Evolutionary conservation across 2,113 vertebrate genomes (phyloP), one percentile per base, ranked within the genome.

Genomic region (Pterocles gutturalis): DNA sequence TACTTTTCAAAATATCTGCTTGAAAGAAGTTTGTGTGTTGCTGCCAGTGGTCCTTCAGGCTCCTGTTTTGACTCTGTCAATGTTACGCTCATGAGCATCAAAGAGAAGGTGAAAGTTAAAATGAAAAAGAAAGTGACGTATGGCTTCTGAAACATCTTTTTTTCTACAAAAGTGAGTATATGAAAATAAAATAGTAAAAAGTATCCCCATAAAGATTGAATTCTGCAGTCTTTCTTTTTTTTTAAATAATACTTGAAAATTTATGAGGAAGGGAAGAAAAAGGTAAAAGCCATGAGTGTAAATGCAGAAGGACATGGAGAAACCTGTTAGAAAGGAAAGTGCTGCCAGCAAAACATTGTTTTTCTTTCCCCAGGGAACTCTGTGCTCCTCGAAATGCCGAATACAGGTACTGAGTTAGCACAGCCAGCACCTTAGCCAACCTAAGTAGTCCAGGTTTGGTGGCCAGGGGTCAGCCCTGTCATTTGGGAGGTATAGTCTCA

Each of bases 161-260:
- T 70, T 57, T 62, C 72, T 84, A 58, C 17, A 72, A 69, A 87
- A 91, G 13, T 41, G 21, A 85, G 11, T 66, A 90, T 20, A 4
- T 3, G 25, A 81, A 93, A 87, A 82, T 9, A 79, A 93, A 83
- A 82, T 16, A 69, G 36, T 85, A 87, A 83, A 82, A 1, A 60
- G 3, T 90, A 93, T 94, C 93, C 90, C 93, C 87, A 67, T 65
- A 66, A 82, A 80, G 77, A 77, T 29, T 81, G 69, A 70, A 51
- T 46, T 94, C 17, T 78, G 11, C 67, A 89, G 58, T 79, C 33
- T 66, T 76, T 79, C 14, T 67, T 55, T 67, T 55, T 17, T 33
- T 38, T 43, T 28, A 84, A 85, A 87, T 67, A 43, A 45, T 51
- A 65, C 8, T 72, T 58, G 58, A 87, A 91, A 87, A 83, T 2